Conservation (phyloP, 2,888 invertebrate species). For the Cryptocephalus moraei region DNA sequence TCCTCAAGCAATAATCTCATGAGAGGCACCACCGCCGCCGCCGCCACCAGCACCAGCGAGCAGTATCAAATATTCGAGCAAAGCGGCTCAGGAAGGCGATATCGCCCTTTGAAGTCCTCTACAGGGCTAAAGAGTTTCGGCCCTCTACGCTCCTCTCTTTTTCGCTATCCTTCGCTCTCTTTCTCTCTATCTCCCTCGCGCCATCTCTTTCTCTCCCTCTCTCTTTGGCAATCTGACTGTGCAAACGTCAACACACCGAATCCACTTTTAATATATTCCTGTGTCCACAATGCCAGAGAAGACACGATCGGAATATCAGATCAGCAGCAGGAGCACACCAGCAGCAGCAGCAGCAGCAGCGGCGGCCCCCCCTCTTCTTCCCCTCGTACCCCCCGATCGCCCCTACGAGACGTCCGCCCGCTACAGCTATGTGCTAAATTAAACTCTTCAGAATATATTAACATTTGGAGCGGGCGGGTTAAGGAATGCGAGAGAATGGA, state of each 20-base stretch:
- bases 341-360: not conserved
- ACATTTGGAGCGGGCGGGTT: conserved; percentile 35
- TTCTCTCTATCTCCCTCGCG: no score
- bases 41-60: conserved; percentile 5
- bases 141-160: no score
- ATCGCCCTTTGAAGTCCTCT: conserved; percentile 28
- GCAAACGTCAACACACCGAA: conserved; percentile 39
- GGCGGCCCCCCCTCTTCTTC: conserved; percentile 12
- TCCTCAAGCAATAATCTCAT: conserved; percentile 12
- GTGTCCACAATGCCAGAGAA: conserved; percentile 37
- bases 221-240: conserved; percentile 25
- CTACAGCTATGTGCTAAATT: conserved; percentile 40
- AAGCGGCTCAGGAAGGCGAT: conserved; percentile 20
- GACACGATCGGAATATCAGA: conserved; percentile 38
- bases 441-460: conserved; percentile 41
- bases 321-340: conserved; percentile 17
- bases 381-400: conserved; percentile 21
- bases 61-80: conserved; percentile 15
- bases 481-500: conserved; percentile 20
- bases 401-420: conserved; percentile 21
- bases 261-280: conserved; percentile 41
- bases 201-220: no score
- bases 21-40: no score
- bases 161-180: no score
- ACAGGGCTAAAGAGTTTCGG: not conserved